Evolutionary conservation across 2,888 invertebrate species (phyloP).

Genomic region (Morpho achilles): DNA sequence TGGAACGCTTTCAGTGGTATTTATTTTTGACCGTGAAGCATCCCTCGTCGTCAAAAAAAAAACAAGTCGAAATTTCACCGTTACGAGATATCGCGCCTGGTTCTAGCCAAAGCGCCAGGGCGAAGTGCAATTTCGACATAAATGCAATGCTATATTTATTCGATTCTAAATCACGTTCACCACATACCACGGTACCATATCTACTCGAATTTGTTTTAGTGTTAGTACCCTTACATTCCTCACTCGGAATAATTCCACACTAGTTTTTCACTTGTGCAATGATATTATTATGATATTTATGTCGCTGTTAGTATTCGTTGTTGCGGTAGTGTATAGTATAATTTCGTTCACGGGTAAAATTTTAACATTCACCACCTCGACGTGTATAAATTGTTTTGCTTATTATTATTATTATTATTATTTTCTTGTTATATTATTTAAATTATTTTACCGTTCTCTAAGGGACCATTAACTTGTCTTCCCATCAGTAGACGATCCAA

Average conservation of each 20-base stretch:
- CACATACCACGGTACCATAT: conserved; percentile 26
- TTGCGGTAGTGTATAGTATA: conserved; percentile 12
- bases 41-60: conserved; percentile 9
- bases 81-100: no score
- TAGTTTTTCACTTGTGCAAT: conserved; percentile 59
- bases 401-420: conserved; percentile 24
- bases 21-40: conserved; percentile 14
- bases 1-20: conserved; percentile 23
- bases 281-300: conserved; percentile 39
- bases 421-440: conserved; percentile 9
- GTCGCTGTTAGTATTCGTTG: conserved; percentile 18
- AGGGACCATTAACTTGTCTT: conserved; percentile 71
- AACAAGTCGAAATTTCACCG: no score
- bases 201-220: conserved; percentile 71
- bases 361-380: conserved; percentile 19
- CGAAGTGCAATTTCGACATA: no score
- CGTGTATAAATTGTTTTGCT: conserved; percentile 16
- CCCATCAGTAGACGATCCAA: conserved; percentile 67
- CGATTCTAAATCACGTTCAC: conserved; percentile 11
- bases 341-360: conserved; percentile 23
- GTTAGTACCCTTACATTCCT: conserved; percentile 69
- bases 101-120: no score
- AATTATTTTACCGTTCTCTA: conserved; percentile 21
- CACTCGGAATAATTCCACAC: conserved; percentile 67
- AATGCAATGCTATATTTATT: not conserved